Conservation (phyloP, 2,888 invertebrate species). For the Eumerus sabulonum region DNA sequence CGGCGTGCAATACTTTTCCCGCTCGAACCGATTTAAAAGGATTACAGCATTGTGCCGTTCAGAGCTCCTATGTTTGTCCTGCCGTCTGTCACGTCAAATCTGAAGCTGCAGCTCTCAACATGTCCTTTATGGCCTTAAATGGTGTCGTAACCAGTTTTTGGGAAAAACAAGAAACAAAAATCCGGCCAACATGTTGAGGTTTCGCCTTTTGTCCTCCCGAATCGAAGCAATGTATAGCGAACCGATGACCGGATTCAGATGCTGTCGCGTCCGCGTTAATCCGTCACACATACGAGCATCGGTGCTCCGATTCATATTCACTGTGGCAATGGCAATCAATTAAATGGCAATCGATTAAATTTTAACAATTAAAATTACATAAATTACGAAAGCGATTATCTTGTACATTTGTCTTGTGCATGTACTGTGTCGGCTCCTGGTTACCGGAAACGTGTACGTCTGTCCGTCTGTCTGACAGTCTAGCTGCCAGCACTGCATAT, state of each 20-base stretch:
- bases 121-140: constrained; percentile 36
- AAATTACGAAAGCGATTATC: constrained; percentile 67
- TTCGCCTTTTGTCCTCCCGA: constrained; percentile 28
- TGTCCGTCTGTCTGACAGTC: neutral
- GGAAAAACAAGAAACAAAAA: neutral
- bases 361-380: constrained; percentile 69
- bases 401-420: constrained; percentile 67
- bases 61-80: constrained; percentile 31
- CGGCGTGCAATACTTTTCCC: constrained; percentile 10
- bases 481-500: neutral
- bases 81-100: constrained; percentile 44
- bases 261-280: constrained; percentile 15
- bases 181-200: constrained; percentile 58
- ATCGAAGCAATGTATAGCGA: neutral
- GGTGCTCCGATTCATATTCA: constrained; percentile 66
- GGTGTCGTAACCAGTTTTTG: constrained; percentile 42
- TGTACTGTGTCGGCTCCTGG: constrained; percentile 41
- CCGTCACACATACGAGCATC: constrained; percentile 48
- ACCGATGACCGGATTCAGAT: constrained; percentile 8
- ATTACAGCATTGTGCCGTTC: too few species aligned
- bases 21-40: constrained; percentile 54
- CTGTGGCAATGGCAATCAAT: constrained; percentile 60
- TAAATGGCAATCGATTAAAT: constrained; percentile 66
- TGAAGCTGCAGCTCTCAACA: neutral
- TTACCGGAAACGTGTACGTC: constrained; percentile 28